These are phyloP conservation scores for Cordilura impudica DNA, from an alignment of 2,888 invertebrate genomes.

Conservation along the genomic window DNA sequence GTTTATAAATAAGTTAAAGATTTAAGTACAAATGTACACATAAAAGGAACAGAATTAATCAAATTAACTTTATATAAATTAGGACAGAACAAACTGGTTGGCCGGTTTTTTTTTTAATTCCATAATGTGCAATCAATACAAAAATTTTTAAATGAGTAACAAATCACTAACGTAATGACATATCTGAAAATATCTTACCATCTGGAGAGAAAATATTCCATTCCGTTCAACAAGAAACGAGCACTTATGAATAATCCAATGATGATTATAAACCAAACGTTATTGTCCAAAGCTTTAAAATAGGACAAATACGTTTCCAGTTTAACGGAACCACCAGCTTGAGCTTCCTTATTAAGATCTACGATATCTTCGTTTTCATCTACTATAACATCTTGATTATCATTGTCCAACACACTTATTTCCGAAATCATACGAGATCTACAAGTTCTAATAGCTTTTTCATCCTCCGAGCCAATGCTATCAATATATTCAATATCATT, in stretches of 20 bases:
- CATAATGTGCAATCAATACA: no score
- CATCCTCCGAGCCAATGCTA: no score
- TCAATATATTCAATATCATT: constrained; percentile 39
- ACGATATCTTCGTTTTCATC: constrained; percentile 46
- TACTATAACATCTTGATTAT: constrained; percentile 49
- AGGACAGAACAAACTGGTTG: no score
- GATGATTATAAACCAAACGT: constrained; percentile 64
- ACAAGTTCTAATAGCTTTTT: not conserved
- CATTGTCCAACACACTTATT: not conserved
- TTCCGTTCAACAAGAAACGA: constrained; percentile 82
- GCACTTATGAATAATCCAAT: constrained; percentile 80
- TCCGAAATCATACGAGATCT: not conserved
- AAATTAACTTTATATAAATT: no score
- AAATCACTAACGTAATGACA: no score
- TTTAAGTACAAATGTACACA: no score
- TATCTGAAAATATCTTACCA: no score
- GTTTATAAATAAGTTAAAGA: no score
- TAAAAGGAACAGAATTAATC: no score
- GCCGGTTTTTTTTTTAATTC: no score
- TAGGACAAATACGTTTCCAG: constrained; percentile 81
- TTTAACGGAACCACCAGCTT: constrained; percentile 81
- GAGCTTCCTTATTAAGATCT: constrained; percentile 79
- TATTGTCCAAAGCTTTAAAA: constrained; percentile 79
- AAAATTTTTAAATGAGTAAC: no score
- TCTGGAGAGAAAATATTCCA: constrained; percentile 86